These are phyloP conservation scores for Myxocyprinus asiaticus DNA, from an alignment of 2,113 vertebrate species.

Conservation along the genomic window DNA sequence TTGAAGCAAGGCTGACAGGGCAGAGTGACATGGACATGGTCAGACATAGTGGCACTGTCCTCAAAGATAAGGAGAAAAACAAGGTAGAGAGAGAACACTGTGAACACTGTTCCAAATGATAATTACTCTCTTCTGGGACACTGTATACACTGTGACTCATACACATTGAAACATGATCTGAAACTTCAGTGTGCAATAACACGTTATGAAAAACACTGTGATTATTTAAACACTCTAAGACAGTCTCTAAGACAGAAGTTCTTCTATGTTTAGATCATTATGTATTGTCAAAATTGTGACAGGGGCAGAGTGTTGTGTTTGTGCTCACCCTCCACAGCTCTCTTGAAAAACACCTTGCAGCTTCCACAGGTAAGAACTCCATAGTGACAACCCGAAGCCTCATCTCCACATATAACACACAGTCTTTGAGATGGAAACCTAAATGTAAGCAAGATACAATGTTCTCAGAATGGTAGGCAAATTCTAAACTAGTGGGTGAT, in stretches of 20 bases:
- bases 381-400: slow-evolving; percentile 97
- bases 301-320: neutral
- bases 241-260: too few relatives aligned
- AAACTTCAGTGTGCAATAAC: neutral
- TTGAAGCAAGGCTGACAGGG: slow-evolving; percentile 69
- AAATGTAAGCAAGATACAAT: slow-evolving; percentile 44
- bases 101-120: slow-evolving; percentile 65
- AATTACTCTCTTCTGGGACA: slow-evolving; percentile 59
- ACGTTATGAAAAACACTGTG: neutral
- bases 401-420: slow-evolving; percentile 94
- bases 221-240: neutral
- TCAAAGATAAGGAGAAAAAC: slow-evolving; percentile 69
- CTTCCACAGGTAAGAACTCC: slow-evolving; percentile 97
- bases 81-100: slow-evolving; percentile 60
- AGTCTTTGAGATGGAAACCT: slow-evolving; percentile 89
- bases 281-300: too few relatives aligned
- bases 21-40: slow-evolving; percentile 71
- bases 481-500: too few relatives aligned
- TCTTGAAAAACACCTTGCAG: slow-evolving; percentile 99
- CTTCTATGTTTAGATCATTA: too few relatives aligned
- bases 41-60: slow-evolving; percentile 67
- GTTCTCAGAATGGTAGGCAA: neutral
- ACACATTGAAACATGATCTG: neutral
- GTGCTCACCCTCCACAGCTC: slow-evolving; percentile 92
- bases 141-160: slow-evolving; percentile 46